Base-by-base conservation (phyloP, 2,888 invertebrate genomes). In the Anticlea derivata region DNA sequence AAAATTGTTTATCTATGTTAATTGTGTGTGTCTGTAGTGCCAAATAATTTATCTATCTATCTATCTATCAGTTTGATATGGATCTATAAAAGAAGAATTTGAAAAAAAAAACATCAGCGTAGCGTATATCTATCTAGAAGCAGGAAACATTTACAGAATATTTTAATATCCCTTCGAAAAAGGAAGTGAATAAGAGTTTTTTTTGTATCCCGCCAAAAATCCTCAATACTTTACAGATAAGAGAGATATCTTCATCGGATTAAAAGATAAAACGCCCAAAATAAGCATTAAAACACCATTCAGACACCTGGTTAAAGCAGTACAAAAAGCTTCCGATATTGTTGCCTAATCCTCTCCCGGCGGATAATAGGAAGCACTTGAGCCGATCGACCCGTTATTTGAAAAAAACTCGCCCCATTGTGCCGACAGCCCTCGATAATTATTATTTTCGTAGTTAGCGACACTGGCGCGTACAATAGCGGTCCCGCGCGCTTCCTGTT, bases 361-460 rank as follows among this genome's bases (percentile, higher is more conserved):
- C 77, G 78, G 75, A 82, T 81, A 83, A 89, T 84, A 84, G 86
- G 86, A 84, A 86, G 81, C 84, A 86, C 89, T 89, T 84, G 86
- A 88, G 83, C 81, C 86, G 81, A 82, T 83, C 83, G 84, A 83
- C 78, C 81, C 84, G 86, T 83, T 87, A 86, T 82, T 85, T 76
- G 74, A 74, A 78, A 81, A 85, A 81, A 79, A 75, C 58, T 13
- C 51, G 44, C 63, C 61, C 82, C 59, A 84, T 88, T 86, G 85
- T 86, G 66, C 63, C 73, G 71, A 73, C 82, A 82, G 71, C 89
- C 88, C 89, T 78, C 79, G 83, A 86, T 89, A 89, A 89, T 90
- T 88, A 89, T 89, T 88, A 89, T 90, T 89, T 88, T 89, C 83
- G 83, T 87, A 87, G 86, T 86, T 87, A 86, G 88, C 86, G 87